phyloP scores from a whole-genome alignment of 1,140 invertebrate species.

The Vanessa tameamea region DNA sequence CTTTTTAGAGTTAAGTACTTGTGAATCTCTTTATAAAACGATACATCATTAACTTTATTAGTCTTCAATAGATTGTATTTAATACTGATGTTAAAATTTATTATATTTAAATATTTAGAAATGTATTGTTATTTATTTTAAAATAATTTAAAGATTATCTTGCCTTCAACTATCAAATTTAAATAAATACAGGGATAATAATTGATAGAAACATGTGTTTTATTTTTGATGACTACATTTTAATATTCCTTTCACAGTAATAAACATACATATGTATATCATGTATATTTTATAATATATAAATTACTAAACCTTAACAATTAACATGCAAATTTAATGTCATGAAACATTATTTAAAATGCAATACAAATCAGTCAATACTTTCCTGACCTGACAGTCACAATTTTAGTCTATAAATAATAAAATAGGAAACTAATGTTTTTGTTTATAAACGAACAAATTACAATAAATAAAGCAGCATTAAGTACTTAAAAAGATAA shows the following conservation, averaged over 20 bases:
- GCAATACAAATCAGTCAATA: background rate
- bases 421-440: background rate
- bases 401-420: background rate
- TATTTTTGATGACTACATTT: constrained; percentile 2
- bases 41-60: background rate
- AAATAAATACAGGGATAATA: constrained; percentile 18
- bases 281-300: background rate
- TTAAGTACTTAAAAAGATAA: background rate
- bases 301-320: background rate
- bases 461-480: background rate
- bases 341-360: background rate
- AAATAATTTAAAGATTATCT: background rate
- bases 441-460: background rate
- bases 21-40: too few relatives aligned
- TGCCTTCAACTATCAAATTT: constrained; percentile 14
- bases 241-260: constrained; percentile 6
- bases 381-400: background rate
- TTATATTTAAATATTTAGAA: background rate
- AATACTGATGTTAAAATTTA: background rate
- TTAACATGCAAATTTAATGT: background rate
- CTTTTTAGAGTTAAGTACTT: too few relatives aligned
- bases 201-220: constrained; percentile 7
- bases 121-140: background rate
- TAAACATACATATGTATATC: background rate
- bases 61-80: background rate